Conservation (phyloP, 1,140 invertebrate genomes). For the Drosophila miranda region DNA sequence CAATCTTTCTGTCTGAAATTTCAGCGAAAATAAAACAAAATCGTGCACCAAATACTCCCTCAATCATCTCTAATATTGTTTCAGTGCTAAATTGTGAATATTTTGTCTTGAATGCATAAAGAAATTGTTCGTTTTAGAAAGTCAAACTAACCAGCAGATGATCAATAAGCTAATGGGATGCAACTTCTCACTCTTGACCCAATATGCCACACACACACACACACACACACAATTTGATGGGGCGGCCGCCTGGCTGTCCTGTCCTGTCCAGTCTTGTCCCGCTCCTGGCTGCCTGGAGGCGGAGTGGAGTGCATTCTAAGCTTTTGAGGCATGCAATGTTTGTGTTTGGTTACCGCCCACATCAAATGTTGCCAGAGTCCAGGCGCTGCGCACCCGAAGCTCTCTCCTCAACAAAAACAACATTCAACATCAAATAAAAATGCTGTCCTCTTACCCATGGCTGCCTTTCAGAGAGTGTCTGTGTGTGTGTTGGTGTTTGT, state of each 20-base stretch:
- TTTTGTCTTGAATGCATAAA: conserved; percentile 6
- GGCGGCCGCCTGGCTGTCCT: neutral
- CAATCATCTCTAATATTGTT: conserved; percentile 6
- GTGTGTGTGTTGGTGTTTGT: conserved; percentile 4
- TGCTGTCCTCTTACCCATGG: conserved; percentile 14
- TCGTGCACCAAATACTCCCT: too few species aligned
- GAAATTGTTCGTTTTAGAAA: conserved; percentile 16
- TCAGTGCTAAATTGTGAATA: conserved; percentile 1
- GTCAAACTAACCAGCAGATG: conserved; percentile 21
- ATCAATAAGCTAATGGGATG: conserved; percentile 37
- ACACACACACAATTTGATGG: conserved; percentile 39
- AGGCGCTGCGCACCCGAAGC: too few species aligned
- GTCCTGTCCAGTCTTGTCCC: conserved; percentile 11
- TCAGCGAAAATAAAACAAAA: too few species aligned
- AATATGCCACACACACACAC: conserved; percentile 46
- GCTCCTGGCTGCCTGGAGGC: conserved; percentile 3
- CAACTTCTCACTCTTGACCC: conserved; percentile 51
- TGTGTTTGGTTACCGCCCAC: conserved; percentile 37
- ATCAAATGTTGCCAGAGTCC: conserved; percentile 27
- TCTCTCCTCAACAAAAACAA: conserved; percentile 15
- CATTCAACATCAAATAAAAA: conserved; percentile 46
- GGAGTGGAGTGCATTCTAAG: conserved; percentile 29
- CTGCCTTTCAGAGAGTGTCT: conserved; percentile 3
- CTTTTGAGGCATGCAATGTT: conserved; percentile 62
- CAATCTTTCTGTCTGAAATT: too few species aligned